A percentile compares a stretch with the other conserved stretches of the same genome.
Conservation (phyloP, 2,113 vertebrate species). For the Parotia lawesii region DNA sequence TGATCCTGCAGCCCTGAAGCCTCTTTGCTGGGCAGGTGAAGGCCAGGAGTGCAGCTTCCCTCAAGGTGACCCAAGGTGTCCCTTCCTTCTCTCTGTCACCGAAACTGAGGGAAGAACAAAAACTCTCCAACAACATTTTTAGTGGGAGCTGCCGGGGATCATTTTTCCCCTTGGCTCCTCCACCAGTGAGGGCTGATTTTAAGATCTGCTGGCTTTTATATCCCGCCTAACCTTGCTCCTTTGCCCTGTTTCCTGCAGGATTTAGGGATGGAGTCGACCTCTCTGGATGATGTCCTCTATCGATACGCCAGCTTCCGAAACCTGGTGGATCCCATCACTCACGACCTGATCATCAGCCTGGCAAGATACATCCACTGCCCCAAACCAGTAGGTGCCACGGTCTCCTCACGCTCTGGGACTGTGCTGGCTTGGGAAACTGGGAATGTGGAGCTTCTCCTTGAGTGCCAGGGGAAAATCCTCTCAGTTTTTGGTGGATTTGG, state of each 20-base stretch:
- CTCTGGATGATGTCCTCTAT: conserved; percentile 93
- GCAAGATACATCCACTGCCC: conserved; percentile 95
- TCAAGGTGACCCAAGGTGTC: not conserved
- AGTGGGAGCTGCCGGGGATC: not conserved
- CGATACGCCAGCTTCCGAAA: conserved; percentile 98
- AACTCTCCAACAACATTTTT: not conserved
- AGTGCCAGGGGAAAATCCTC: not conserved
- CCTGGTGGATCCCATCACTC: conserved; percentile 97
- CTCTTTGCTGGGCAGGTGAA: not conserved
- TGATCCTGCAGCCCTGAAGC: not conserved
- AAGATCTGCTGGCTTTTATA: rapidly evolving
- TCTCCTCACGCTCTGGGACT: not conserved
- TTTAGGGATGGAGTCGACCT: conserved; percentile 97
- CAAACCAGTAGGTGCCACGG: conserved; percentile 78
- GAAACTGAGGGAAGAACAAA: not conserved
- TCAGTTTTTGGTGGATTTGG: not conserved
- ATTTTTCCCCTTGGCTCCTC: not conserved
- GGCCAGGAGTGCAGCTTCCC: not conserved
- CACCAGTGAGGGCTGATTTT: not conserved
- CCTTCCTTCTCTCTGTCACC: not conserved
- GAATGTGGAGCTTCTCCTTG: not conserved
- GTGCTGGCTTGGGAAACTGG: not conserved
- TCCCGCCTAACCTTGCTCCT: not conserved
- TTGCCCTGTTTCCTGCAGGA: conserved; percentile 77
- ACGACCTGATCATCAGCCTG: conserved; percentile 96